These are phyloP conservation scores for Eubucco bourcierii DNA, from an alignment of 2,113 vertebrate species.

Conservation along the genomic window DNA sequence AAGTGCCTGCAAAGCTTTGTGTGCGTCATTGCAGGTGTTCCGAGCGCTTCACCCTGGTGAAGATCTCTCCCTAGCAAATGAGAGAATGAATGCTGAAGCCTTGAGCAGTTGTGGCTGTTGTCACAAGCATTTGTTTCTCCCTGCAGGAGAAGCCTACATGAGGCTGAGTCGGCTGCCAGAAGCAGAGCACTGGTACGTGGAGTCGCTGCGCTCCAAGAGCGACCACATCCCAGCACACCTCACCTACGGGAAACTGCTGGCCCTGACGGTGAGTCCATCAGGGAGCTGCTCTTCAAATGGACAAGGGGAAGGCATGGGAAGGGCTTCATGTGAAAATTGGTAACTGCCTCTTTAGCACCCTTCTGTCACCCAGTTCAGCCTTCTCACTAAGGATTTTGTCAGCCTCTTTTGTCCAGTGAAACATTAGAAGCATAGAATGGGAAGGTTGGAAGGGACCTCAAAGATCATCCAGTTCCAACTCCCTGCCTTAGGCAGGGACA, in stretches of 20 bases:
- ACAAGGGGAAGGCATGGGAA: background rate
- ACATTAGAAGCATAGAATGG: too few relatives aligned
- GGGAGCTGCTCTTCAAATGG: background rate
- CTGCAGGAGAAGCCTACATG: conserved; percentile 93
- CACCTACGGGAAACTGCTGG: conserved; percentile 94
- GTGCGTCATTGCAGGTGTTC: background rate
- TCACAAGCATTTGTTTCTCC: background rate
- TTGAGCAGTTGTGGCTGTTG: background rate
- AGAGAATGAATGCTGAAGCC: too few relatives aligned
- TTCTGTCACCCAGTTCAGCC: background rate
- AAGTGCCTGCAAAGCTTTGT: background rate
- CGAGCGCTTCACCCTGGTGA: background rate
- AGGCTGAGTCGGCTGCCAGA: conserved; percentile 89
- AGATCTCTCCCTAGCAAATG: background rate
- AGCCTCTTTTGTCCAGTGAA: background rate
- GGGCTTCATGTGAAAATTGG: background rate
- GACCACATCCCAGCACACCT: conserved; percentile 98
- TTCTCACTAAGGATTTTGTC: background rate
- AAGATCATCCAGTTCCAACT: too few relatives aligned
- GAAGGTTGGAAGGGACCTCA: too few relatives aligned
- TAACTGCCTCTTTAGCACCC: background rate
- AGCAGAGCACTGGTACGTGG: conserved; percentile 92
- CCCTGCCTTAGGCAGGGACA: too few relatives aligned
- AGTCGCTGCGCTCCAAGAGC: conserved; percentile 91
- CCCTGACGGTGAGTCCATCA: conserved; percentile 85